phyloP scores from a whole-genome alignment of 2,888 invertebrate species.

The Pammene aurita region DNA sequence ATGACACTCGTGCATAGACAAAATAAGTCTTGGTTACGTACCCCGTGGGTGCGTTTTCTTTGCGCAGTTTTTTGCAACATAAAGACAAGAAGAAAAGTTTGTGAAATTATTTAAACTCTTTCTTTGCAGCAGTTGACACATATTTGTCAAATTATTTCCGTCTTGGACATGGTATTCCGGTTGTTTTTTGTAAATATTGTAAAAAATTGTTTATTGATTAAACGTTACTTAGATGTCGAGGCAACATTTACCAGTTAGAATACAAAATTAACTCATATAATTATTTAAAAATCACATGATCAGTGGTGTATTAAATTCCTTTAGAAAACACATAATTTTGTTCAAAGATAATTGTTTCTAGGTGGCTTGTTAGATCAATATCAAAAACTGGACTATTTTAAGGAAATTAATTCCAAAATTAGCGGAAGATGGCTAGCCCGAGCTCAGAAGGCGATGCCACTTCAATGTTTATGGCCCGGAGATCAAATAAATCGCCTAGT shows the following conservation, averaged over 20 bases:
- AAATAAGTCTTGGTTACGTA: constrained; percentile 40
- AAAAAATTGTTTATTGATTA: constrained; percentile 36
- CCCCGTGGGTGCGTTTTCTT: constrained; percentile 33
- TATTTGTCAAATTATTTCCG: constrained; percentile 35
- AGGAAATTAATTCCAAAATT: constrained; percentile 10
- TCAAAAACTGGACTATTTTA: constrained; percentile 22
- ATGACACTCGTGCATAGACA: constrained; percentile 59
- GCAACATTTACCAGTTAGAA: constrained; percentile 5
- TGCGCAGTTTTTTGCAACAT: constrained; percentile 8
- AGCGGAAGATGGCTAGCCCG: constrained; percentile 64
- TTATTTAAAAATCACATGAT: constrained; percentile 8
- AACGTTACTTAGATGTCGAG: constrained; percentile 16
- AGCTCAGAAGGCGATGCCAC: constrained; percentile 64
- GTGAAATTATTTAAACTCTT: constrained; percentile 23
- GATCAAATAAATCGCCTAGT: constrained; percentile 59
- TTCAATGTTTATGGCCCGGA: constrained; percentile 72
- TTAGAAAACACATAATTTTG: constrained; percentile 25
- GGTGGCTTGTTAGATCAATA: constrained; percentile 56
- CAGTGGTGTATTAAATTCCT: constrained; percentile 14
- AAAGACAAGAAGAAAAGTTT: not conserved
- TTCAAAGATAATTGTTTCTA: constrained; percentile 47
- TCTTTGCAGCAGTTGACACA: not conserved
- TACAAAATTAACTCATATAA: constrained; percentile 36
- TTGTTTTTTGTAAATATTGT: constrained; percentile 48
- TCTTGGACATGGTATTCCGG: constrained; percentile 43